Evolutionary conservation across 1,140 invertebrate genomes (phyloP), one percentile per base, ranked within the genome.

Genomic region (Ptiloglossa arizonensis): DNA sequence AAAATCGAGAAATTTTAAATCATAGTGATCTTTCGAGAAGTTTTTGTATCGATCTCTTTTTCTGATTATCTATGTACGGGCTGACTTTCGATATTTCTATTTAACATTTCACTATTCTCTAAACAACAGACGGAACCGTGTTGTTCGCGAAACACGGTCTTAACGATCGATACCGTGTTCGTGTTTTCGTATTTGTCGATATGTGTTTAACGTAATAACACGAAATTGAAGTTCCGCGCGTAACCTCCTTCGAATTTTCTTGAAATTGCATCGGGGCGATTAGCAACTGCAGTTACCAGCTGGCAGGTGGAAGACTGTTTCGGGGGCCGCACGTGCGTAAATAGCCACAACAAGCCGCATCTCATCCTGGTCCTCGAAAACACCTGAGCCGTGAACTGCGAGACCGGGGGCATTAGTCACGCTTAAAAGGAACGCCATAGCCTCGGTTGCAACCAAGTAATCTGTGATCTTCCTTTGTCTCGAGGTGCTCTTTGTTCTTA

Each of bases 381-480:
- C 82, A 83, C 82, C 80, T 82, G 81, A 83, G 81, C 81, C 81
- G 80, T 78, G 73, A 71, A 64, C 75, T 56, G n/a, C 38, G 44
- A 56, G 78, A 67, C 82, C 69, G 64, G 44, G 24, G 68, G 41
- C 76, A 83, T 84, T 84, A 84, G 82, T 84, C 81, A 83, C 75
- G 76, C 79, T 78, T 80, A 80, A 83, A 80, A 84, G 82, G 70
- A 84, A 84, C 79, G 76, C 59, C 66, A n/a, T 46, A 44, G 54
- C 70, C 74, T 52, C 63, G 27, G 24, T 38, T 48, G 63, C 67
- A 32, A 46, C 59, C 59, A 38, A 71, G 60, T 72, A 82, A 84
- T 83, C 81, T 82, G 57, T 75, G 66, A 83, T 83, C 80, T 82
- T 59, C 69, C 75, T 83, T 83, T 83, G 81, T 83, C 67, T 46